These are phyloP conservation scores for Platynereis dumerilii DNA, from an alignment of 2,888 invertebrate genomes.

Conservation along the genomic window DNA sequence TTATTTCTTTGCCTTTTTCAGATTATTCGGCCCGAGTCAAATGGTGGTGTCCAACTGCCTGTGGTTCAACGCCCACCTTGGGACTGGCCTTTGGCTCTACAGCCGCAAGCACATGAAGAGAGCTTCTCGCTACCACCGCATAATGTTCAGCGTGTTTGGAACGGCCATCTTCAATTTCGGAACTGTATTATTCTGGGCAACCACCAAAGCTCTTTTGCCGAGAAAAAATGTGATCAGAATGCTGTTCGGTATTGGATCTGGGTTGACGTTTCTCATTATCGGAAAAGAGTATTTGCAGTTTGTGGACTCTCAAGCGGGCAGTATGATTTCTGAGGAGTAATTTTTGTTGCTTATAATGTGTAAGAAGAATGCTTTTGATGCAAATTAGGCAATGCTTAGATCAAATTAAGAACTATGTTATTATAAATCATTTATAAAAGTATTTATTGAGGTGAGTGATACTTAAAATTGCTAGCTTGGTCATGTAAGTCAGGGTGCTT, in stretches of 20 bases:
- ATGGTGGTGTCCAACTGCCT: constrained; percentile 71
- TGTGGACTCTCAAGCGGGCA: constrained; percentile 65
- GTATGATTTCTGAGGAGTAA: neutral
- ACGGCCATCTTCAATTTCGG: constrained; percentile 83
- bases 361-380: neutral
- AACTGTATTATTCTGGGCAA: constrained; percentile 87
- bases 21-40: constrained; percentile 58
- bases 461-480: no score
- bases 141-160: constrained; percentile 66
- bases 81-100: constrained; percentile 83
- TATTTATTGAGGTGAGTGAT: no score
- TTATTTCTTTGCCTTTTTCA: no score
- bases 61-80: constrained; percentile 80
- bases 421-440: no score
- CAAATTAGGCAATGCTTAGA: no score
- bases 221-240: constrained; percentile 74
- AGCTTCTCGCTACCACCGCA: constrained; percentile 74
- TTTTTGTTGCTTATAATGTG: neutral
- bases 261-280: constrained; percentile 71
- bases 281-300: constrained; percentile 73
- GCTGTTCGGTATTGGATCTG: constrained; percentile 74
- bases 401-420: no score
- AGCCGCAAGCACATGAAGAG: constrained; percentile 77
- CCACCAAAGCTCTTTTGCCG: constrained; percentile 79
- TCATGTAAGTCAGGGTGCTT: no score